Percentiles rank a stretch among this genome's conserved stretches.
phyloP scores from a whole-genome alignment of 1,140 invertebrate species.

The Cephus cinctus region DNA sequence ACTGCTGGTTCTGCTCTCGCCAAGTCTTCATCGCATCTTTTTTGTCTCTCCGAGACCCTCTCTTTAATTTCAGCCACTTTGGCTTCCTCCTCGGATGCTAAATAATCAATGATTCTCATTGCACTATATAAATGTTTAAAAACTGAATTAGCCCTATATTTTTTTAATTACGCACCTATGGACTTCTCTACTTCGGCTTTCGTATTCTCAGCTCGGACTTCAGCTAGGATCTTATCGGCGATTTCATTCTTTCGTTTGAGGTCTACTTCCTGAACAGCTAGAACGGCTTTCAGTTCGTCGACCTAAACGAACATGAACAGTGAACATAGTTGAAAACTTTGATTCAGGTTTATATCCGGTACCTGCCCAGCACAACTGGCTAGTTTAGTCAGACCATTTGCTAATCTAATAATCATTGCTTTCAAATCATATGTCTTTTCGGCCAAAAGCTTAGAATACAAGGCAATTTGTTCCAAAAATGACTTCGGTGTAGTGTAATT shows the following conservation, averaged over 20 bases:
- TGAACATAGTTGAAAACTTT: neutral
- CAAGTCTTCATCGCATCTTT: slow-evolving; percentile 86
- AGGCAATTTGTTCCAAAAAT: slow-evolving; percentile 89
- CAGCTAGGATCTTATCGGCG: slow-evolving; percentile 84
- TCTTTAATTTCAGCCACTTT: slow-evolving; percentile 88
- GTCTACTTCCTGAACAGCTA: slow-evolving; percentile 87
- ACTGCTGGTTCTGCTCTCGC: slow-evolving; percentile 89
- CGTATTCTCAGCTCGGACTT: slow-evolving; percentile 87
- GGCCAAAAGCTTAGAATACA: slow-evolving; percentile 81
- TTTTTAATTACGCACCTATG: slow-evolving; percentile 58
- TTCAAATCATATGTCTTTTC: slow-evolving; percentile 78
- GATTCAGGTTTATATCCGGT: too few species aligned
- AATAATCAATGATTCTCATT: slow-evolving; percentile 14
- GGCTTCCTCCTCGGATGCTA: slow-evolving; percentile 79
- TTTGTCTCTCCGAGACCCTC: slow-evolving; percentile 80
- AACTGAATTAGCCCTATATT: slow-evolving; percentile 1
- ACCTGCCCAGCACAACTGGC: slow-evolving; percentile 81
- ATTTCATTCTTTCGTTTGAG: slow-evolving; percentile 86
- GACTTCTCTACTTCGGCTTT: slow-evolving; percentile 87
- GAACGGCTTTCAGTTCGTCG: slow-evolving; percentile 69
- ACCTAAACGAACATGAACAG: slow-evolving; percentile 51
- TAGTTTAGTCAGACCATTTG: slow-evolving; percentile 86
- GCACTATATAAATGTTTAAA: slow-evolving; percentile 6
- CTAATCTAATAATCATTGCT: slow-evolving; percentile 75
- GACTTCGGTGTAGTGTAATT: slow-evolving; percentile 97